A percentile compares a stretch with the other conserved stretches of the same genome.
phyloP scores from a whole-genome alignment of 2,888 invertebrate species.

The Melanostoma scalare region DNA sequence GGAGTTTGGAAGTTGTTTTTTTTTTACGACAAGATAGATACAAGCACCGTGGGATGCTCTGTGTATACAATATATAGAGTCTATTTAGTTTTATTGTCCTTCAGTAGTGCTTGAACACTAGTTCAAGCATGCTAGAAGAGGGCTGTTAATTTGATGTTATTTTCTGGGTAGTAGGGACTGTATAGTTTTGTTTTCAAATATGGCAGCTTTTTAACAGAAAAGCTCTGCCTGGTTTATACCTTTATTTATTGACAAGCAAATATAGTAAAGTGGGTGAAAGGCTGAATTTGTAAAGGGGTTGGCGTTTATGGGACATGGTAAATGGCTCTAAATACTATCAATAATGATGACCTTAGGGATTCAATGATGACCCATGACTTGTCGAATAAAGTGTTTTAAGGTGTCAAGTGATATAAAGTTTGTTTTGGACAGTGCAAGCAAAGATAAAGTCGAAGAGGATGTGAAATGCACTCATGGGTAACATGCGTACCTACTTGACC shows the following conservation, averaged over 20 bases:
- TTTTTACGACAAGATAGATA: conserved; percentile 32
- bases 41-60: background rate
- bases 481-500: no score
- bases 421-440: no score
- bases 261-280: conserved; percentile 25
- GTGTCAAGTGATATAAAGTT: no score
- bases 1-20: conserved; percentile 19
- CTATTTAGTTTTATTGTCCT: conserved; percentile 57
- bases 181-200: conserved; percentile 23
- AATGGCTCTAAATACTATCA: conserved; percentile 18
- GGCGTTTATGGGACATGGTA: conserved; percentile 40
- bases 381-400: no score
- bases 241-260: conserved; percentile 31
- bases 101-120: conserved; percentile 36
- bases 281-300: conserved; percentile 37
- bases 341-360: conserved; percentile 12
- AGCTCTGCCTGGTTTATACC: conserved; percentile 19
- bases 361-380: background rate
- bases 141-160: conserved; percentile 53
- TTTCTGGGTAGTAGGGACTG: conserved; percentile 31
- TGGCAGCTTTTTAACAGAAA: conserved; percentile 36
- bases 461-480: no score
- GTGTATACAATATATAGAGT: conserved; percentile 15
- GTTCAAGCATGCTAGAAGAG: conserved; percentile 41
- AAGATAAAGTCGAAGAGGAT: no score